Base-by-base conservation (phyloP, 2,113 vertebrate genomes). In the Ciconia boyciana region DNA sequence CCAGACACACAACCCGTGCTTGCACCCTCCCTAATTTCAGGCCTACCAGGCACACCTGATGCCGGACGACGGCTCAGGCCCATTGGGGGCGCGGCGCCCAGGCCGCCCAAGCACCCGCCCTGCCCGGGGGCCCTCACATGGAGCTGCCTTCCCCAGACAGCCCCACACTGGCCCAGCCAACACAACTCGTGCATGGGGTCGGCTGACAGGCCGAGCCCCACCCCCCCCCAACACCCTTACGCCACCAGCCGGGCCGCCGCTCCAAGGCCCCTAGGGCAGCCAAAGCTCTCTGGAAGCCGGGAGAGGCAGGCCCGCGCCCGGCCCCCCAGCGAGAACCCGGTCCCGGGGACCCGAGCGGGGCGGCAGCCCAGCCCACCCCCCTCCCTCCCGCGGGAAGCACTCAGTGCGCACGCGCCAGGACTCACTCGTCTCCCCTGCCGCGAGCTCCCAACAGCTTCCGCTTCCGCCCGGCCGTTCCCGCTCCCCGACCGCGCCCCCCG, bases 21-120 rank as follows among this genome's bases (percentile, higher is more conserved):
- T 9, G 8, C 54, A 5, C 28, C 9, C 11, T 25, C 39, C 28
- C 24, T 3, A 7, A 19, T 0, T 15, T 10, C 55, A 65, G 10
- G 39, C 55, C 34, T 13, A 7, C 1, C 13, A 5, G 25, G 22
- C 34, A 61, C 36, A 36, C 10, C 51, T 6, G 15, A 31, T 1
- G 6, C 74, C 2, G 3, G 11, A 13, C 13, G 1, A 14, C 0
- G 3, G 7, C 55, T 76, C 39, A 34, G 2, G 0, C 16, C 51
- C 39, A 4, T 0, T 0, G 7, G 6, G 46, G 34, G 10, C 0
- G 1, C 55, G 2, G 32, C 10, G 8, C 15, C 7, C 36, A 5
- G 5, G 6, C 16, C 41, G 5, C 14, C n/a, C 65, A 8, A 28
- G 22, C n/a, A 12, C 4, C 31, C 5, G 3, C 17, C 34, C 32